A percentile compares a stretch with the other conserved stretches of the same genome.
phyloP scores from a whole-genome alignment of 1,140 invertebrate genomes.

The Drosophila eugracilis region DNA sequence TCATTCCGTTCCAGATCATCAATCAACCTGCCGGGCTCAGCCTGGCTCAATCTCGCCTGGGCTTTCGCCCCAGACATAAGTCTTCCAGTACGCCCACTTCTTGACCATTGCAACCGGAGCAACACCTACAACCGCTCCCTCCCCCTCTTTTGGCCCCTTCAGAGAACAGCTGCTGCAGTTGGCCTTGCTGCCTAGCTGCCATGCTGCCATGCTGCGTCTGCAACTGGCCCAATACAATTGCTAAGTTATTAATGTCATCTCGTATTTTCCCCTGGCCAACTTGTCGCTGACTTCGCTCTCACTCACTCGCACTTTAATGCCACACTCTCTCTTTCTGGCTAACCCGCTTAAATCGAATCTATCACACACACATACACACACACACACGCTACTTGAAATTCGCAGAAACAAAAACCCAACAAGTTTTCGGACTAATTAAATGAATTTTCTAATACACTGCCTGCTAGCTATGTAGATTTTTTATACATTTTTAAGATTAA shows the following conservation, averaged over 20 bases:
- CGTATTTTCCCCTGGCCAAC: constrained; percentile 58
- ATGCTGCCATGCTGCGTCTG: constrained; percentile 35
- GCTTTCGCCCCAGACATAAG: constrained; percentile 33
- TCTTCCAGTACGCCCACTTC: constrained; percentile 13
- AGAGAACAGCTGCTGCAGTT: constrained; percentile 37
- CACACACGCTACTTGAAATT: constrained; percentile 26
- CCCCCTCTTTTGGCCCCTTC: neutral
- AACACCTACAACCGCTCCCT: constrained; percentile 1
- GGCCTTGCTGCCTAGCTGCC: constrained; percentile 18
- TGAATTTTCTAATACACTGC: too few relatives aligned
- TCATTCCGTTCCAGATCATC: constrained; percentile 41
- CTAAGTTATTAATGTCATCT: constrained; percentile 75
- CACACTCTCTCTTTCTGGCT: neutral
- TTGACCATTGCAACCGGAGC: constrained; percentile 19
- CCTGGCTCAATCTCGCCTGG: constrained; percentile 32
- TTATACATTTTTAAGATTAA: too few relatives aligned
- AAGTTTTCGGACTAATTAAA: constrained; percentile 12
- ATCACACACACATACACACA: constrained; percentile 4
- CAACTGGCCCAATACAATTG: constrained; percentile 59
- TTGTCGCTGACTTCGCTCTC: constrained; percentile 26
- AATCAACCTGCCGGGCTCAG: constrained; percentile 37
- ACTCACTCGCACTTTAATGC: neutral
- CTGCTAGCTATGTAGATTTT: too few relatives aligned
- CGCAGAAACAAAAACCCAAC: constrained; percentile 7
- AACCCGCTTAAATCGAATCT: constrained; percentile 66